These are phyloP conservation scores for Pygocentrus nattereri DNA, from an alignment of 2,797 vertebrate genomes.

Conservation along the genomic window DNA sequence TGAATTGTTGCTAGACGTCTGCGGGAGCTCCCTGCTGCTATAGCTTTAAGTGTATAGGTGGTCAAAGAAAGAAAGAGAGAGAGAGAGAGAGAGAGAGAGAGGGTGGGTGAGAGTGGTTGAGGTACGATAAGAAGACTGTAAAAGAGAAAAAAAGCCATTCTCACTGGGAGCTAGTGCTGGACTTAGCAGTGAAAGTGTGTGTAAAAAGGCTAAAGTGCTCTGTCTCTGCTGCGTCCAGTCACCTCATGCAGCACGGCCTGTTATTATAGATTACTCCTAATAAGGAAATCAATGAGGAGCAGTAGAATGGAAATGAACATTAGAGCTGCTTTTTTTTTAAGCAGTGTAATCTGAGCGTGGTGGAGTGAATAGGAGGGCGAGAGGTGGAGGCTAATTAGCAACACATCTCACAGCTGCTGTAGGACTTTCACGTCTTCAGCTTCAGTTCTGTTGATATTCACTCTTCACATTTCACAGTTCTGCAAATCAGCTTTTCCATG, in stretches of 20 bases:
- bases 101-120: conserved; percentile 33
- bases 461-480: background rate
- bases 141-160: background rate
- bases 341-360: conserved; percentile 22
- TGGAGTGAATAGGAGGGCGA: conserved; percentile 2
- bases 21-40: conserved; percentile 41
- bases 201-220: background rate
- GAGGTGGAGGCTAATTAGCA: conserved; percentile 33
- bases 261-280: conserved; percentile 44
- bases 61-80: conserved; percentile 17
- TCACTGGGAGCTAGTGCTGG: background rate
- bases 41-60: conserved; percentile 31
- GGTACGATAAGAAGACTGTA: conserved; percentile 40
- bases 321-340: background rate
- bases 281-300: conserved; percentile 36
- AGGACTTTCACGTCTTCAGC: background rate
- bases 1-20: conserved; percentile 61
- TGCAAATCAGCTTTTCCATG: too few species aligned
- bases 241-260: background rate
- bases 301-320: conserved; percentile 40
- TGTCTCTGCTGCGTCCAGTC: background rate
- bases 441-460: background rate
- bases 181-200: background rate
- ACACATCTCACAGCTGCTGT: background rate
- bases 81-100: conserved; percentile 8